Conservation (phyloP, 2,797 vertebrate species). For the Crenichthys baileyi region DNA sequence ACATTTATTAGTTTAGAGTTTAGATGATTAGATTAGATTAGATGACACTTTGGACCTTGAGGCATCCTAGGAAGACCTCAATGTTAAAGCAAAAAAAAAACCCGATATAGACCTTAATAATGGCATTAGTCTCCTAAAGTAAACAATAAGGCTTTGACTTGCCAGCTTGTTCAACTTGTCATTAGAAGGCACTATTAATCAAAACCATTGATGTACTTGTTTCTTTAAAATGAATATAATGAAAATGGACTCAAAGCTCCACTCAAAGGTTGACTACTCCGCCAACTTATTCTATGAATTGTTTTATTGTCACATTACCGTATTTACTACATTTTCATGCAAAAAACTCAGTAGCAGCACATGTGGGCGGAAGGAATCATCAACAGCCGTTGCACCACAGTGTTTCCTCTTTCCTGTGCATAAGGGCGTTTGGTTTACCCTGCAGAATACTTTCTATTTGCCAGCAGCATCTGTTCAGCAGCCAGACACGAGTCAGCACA, state of each 20-base stretch:
- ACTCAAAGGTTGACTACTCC: background rate
- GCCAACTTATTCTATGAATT: background rate
- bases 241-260: background rate
- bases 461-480: background rate
- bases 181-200: background rate
- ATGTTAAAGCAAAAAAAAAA: background rate
- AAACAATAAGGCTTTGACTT: background rate
- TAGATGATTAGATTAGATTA: background rate
- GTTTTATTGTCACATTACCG: background rate
- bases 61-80: background rate
- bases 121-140: background rate
- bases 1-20: background rate
- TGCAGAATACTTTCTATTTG: background rate
- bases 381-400: background rate
- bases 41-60: background rate
- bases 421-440: conserved; percentile 35
- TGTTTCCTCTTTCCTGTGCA: conserved; percentile 55
- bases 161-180: background rate
- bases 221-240: background rate
- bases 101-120: background rate
- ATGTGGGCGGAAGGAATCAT: background rate
- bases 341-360: background rate
- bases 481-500: conserved; percentile 7
- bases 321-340: background rate
- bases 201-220: background rate